Conservation (phyloP, 1,140 invertebrate species). For the Megalopta genalis region DNA sequence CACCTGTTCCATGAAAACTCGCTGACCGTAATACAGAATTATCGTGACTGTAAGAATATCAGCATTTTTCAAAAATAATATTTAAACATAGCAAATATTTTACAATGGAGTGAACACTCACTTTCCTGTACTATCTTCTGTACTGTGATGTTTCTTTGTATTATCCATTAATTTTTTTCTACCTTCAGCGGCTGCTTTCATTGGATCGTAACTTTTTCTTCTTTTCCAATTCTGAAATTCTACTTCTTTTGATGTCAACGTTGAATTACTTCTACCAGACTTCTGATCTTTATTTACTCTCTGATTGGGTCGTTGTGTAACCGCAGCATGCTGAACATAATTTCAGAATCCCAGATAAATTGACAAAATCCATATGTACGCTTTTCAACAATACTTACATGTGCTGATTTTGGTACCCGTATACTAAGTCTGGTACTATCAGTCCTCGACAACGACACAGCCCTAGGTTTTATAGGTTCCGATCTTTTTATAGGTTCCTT, state of each 20-base stretch:
- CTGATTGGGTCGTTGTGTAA: conserved; percentile 51
- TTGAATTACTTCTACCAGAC: conserved; percentile 82
- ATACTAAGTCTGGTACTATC: conserved; percentile 86
- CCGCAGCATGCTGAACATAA: conserved; percentile 46
- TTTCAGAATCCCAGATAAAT: conserved; percentile 12
- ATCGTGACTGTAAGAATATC: conserved; percentile 68
- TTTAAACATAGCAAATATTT: conserved; percentile 6
- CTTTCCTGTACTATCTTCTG: conserved; percentile 62
- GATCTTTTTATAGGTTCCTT: conserved; percentile 65
- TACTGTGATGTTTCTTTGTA: conserved; percentile 74
- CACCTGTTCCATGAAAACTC: conserved; percentile 81
- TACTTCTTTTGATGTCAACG: conserved; percentile 85
- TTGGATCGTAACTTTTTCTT: conserved; percentile 93
- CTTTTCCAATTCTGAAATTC: conserved; percentile 96
- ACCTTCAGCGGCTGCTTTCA: conserved; percentile 91
- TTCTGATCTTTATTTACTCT: conserved; percentile 66
- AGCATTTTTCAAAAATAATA: not conserved
- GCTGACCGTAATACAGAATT: conserved; percentile 80
- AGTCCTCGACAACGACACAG: conserved; percentile 80
- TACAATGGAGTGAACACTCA: conserved; percentile 31
- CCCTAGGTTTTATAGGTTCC: conserved; percentile 67
- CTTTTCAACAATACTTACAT: conserved; percentile 35
- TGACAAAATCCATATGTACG: not conserved
- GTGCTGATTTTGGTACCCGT: conserved; percentile 75
- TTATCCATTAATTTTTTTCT: conserved; percentile 81